phyloP scores from a whole-genome alignment of 2,888 invertebrate species.

The Lutraria lutraria region DNA sequence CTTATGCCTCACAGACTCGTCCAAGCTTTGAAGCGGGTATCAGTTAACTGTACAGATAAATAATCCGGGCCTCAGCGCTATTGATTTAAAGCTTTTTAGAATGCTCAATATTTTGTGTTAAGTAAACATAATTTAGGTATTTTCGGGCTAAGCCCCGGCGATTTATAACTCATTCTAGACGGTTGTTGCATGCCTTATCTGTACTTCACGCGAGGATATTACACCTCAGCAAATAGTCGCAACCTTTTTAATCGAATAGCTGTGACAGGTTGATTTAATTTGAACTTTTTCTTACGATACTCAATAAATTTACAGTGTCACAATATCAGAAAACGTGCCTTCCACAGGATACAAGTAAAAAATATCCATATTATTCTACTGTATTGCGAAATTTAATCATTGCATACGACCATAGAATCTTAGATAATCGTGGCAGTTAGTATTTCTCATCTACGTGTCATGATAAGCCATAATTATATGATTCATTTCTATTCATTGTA shows the following conservation, averaged over 20 bases:
- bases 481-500: not conserved
- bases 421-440: not conserved
- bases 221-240: constrained; percentile 46
- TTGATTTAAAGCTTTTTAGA: constrained; percentile 21
- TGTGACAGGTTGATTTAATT: constrained; percentile 23
- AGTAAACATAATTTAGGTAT: constrained; percentile 58
- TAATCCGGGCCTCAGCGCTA: not conserved
- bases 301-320: constrained; percentile 2
- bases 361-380: not conserved
- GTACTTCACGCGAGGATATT: constrained; percentile 36
- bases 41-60: not conserved
- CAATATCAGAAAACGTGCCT: constrained; percentile 7
- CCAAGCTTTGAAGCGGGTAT: no score
- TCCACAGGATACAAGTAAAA: not conserved
- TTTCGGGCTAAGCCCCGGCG: constrained; percentile 47
- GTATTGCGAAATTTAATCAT: not conserved
- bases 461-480: constrained; percentile 9
- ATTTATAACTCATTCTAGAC: constrained; percentile 62
- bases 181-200: constrained; percentile 60
- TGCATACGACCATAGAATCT: not conserved
- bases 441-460: not conserved
- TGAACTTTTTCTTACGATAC: constrained; percentile 1
- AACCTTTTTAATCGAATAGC: constrained; percentile 36
- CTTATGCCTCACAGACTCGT: no score
- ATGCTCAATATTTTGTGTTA: constrained; percentile 44